Evolutionary conservation across 2,797 vertebrate species (phyloP).

Genomic region (Sparus aurata): DNA sequence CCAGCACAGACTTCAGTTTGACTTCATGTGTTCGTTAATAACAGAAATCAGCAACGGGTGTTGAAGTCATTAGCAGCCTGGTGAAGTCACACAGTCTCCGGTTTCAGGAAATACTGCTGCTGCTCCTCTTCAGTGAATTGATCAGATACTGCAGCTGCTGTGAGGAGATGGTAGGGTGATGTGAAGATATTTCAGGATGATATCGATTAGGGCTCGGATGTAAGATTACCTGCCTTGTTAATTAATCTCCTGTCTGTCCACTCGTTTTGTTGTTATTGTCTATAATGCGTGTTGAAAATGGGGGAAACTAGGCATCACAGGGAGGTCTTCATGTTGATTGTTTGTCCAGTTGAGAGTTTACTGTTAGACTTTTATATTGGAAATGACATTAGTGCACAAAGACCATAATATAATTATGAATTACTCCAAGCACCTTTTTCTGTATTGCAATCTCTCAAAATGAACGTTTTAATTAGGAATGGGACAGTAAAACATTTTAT

Average conservation of each 20-base stretch:
- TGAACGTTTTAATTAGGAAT: too few species aligned
- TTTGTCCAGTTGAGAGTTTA: not conserved
- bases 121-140: conserved; percentile 26
- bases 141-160: conserved; percentile 39
- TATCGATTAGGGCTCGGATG: not conserved
- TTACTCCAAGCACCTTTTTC: too few species aligned
- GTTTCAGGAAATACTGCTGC: conserved; percentile 64
- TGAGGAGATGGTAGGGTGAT: conserved; percentile 15
- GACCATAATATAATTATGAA: too few species aligned
- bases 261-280: not conserved
- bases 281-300: not conserved
- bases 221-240: not conserved
- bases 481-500: too few species aligned
- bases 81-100: conserved; percentile 43
- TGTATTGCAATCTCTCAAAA: too few species aligned
- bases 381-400: too few species aligned
- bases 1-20: not conserved
- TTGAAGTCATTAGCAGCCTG: conserved; percentile 32
- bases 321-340: not conserved
- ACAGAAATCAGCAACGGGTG: not conserved
- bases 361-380: too few species aligned
- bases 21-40: not conserved
- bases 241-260: not conserved
- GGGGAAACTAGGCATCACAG: not conserved
- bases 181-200: not conserved